These are phyloP conservation scores for Petrocephalus sullivani DNA, from an alignment of 2,797 vertebrate species.

Conservation along the genomic window DNA sequence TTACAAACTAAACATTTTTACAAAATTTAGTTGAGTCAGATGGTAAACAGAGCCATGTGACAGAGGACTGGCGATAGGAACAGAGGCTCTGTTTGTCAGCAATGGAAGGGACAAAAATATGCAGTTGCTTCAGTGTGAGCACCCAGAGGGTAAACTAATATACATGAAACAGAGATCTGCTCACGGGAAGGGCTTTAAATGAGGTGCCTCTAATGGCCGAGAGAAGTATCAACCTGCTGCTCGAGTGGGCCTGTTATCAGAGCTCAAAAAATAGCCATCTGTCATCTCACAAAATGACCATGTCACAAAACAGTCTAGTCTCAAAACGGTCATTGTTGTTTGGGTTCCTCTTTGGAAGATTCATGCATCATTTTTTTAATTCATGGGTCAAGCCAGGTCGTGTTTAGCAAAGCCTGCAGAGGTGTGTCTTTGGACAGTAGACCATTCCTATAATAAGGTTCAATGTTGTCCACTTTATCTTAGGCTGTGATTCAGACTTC, in stretches of 20 bases:
- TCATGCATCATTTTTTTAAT: neutral
- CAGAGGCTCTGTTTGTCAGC: neutral
- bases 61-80: neutral
- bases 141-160: neutral
- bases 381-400: neutral
- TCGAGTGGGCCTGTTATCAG: neutral
- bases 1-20: neutral
- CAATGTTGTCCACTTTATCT: neutral
- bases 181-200: neutral
- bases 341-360: neutral
- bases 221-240: neutral
- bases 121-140: neutral
- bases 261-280: neutral
- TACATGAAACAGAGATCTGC: neutral
- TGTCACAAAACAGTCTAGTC: neutral
- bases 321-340: neutral
- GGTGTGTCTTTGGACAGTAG: neutral
- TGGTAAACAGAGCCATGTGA: neutral
- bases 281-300: neutral
- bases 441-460: neutral
- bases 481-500: neutral
- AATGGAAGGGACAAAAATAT: neutral
- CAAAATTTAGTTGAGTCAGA: neutral
- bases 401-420: neutral
- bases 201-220: neutral